Percentiles rank a stretch among this genome's conserved stretches.
Evolutionary conservation across 2,888 invertebrate genomes (phyloP).

Genomic region (Chrysolina americana): DNA sequence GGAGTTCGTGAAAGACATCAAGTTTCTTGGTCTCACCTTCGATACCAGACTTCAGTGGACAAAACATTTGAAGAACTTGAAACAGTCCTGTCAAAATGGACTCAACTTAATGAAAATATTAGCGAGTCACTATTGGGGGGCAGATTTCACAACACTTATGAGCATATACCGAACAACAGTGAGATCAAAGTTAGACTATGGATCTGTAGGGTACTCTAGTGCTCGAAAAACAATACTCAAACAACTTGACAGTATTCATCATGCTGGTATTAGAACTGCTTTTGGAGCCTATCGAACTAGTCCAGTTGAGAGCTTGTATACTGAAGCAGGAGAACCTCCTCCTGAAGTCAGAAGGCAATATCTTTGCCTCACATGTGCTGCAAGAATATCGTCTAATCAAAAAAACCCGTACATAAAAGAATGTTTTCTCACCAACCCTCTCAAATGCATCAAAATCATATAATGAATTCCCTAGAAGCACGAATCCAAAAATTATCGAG

Average conservation of each 20-base stretch:
- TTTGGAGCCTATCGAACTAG: neutral
- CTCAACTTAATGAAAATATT: constrained; percentile 1
- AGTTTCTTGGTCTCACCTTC: constrained; percentile 1
- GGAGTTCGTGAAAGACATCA: constrained; percentile 4
- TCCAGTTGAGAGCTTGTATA: constrained; percentile 10
- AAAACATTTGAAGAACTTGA: neutral
- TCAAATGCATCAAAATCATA: neutral
- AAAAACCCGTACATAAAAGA: neutral
- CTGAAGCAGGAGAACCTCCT: neutral
- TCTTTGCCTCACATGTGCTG: too few species aligned
- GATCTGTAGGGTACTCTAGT: too few species aligned
- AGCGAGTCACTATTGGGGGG: neutral
- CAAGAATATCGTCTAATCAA: neutral
- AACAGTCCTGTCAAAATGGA: constrained; percentile 1
- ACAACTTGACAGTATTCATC: too few species aligned
- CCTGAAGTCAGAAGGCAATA: too few species aligned
- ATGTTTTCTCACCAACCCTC: neutral
- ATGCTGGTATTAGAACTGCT: too few species aligned
- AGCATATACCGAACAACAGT: neutral
- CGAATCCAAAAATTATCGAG: neutral
- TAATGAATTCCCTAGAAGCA: too few species aligned
- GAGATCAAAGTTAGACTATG: too few species aligned
- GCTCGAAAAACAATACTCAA: too few species aligned
- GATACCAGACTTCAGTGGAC: neutral
- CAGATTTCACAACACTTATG: neutral